Evolutionary conservation across 1,140 invertebrate genomes (phyloP).

Genomic region (Daktulosphaira vitifoliae): DNA sequence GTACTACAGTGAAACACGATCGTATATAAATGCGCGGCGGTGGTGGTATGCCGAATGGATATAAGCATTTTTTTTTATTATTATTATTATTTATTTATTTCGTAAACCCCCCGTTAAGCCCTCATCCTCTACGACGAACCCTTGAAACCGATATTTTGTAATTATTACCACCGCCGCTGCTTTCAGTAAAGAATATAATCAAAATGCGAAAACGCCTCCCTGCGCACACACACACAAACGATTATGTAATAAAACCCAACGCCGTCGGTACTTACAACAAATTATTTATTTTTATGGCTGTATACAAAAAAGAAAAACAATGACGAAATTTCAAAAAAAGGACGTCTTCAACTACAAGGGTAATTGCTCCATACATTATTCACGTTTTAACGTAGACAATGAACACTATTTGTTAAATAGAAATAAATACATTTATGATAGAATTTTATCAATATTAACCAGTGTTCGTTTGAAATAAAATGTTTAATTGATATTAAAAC

Average conservation of each 20-base stretch:
- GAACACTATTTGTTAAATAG: too few relatives aligned
- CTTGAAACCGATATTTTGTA: conserved; percentile 32
- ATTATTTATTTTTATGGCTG: conserved; percentile 29
- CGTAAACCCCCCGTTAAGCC: conserved; percentile 39
- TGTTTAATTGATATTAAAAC: too few relatives aligned
- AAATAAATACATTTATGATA: too few relatives aligned
- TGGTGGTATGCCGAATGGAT: not conserved
- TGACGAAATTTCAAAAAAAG: too few relatives aligned
- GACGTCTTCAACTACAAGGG: too few relatives aligned
- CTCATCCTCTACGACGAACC: conserved; percentile 30
- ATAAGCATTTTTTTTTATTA: conserved; percentile 13
- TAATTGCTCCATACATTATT: not conserved
- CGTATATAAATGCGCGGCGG: not conserved
- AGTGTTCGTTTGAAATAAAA: too few relatives aligned
- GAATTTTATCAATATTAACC: too few relatives aligned
- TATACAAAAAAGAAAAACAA: too few relatives aligned
- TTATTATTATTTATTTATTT: conserved; percentile 20
- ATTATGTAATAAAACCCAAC: not conserved
- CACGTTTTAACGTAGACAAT: too few relatives aligned
- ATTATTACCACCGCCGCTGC: conserved; percentile 21
- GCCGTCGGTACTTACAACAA: not conserved
- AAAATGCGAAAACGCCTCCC: not conserved
- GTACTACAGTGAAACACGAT: conserved; percentile 15
- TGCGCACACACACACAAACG: not conserved
- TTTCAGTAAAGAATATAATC: conserved; percentile 11